Evolutionary conservation across 2,113 vertebrate genomes (phyloP).

Genomic region (Macrotis lagotis): DNA sequence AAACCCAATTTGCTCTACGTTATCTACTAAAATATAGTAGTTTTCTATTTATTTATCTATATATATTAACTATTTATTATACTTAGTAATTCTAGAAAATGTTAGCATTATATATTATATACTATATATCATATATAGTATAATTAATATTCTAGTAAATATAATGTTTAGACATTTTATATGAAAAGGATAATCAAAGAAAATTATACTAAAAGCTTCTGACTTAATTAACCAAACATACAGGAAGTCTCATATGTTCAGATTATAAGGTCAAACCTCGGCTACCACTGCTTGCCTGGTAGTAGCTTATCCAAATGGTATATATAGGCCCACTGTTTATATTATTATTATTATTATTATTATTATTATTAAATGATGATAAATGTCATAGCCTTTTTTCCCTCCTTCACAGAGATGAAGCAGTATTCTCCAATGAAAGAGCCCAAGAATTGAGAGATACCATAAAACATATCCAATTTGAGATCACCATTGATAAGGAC

Average conservation of each 20-base stretch:
- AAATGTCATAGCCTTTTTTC: too few relatives aligned
- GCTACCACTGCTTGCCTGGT: neutral
- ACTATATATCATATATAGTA: neutral
- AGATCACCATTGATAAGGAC: neutral
- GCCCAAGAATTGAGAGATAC: neutral
- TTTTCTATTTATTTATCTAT: neutral
- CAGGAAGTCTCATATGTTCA: neutral
- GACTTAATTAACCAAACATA: neutral
- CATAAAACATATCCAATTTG: neutral
- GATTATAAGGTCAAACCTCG: neutral
- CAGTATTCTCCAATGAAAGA: neutral
- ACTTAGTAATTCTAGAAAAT: constrained; percentile 13
- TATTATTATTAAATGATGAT: neutral
- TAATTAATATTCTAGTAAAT: constrained; percentile 11
- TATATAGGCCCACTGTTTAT: neutral
- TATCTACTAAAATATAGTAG: constrained; percentile 7
- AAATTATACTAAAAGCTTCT: neutral
- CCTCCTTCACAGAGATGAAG: neutral
- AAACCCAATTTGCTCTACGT: constrained; percentile 39
- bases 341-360: neutral
- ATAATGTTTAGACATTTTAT: neutral
- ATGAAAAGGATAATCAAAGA: neutral
- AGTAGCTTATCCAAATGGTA: fast-evolving
- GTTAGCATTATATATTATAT: too few relatives aligned
- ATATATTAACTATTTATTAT: neutral